Evolutionary conservation across 2,888 invertebrate genomes (phyloP).

Genomic region (Tachina fera): DNA sequence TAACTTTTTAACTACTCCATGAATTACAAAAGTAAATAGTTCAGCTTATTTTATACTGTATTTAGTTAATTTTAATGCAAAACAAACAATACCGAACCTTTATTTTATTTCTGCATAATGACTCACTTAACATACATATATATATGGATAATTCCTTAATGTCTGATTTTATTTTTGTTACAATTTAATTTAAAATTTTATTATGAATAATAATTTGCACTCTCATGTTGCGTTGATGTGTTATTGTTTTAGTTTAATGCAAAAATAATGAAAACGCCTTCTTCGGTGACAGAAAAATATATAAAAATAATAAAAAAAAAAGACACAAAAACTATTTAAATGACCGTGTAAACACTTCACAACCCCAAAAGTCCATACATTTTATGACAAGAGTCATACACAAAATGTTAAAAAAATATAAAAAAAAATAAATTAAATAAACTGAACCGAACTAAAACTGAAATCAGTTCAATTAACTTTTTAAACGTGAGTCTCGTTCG

Average conservation of each 20-base stretch:
- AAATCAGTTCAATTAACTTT: constrained; percentile 72
- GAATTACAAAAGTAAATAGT: too few species aligned
- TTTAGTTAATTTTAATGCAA: too few species aligned
- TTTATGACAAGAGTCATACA: constrained; percentile 37
- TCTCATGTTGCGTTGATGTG: constrained; percentile 9
- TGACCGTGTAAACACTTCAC: constrained; percentile 43
- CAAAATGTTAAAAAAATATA: neutral
- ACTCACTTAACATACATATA: neutral
- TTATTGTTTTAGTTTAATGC: constrained; percentile 37
- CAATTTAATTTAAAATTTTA: constrained; percentile 49
- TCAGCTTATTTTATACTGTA: too few species aligned
- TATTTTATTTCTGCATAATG: neutral
- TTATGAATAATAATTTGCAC: constrained; percentile 57
- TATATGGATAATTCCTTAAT: neutral
- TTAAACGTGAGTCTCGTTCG: constrained; percentile 65
- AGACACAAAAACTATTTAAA: constrained; percentile 31
- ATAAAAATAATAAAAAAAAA: neutral
- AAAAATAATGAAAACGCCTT: constrained; percentile 54
- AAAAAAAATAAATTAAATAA: constrained; percentile 22
- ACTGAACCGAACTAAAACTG: constrained; percentile 31
- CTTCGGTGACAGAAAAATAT: constrained; percentile 15
- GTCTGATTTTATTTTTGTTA: constrained; percentile 22
- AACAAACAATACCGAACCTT: neutral
- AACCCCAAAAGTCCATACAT: constrained; percentile 24
- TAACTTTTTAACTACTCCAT: too few species aligned